Percentiles rank a stretch among this genome's conserved stretches.
These are phyloP conservation scores for Holcopasites calliopsidis DNA, from an alignment of 1,140 invertebrate genomes.

Conservation along the genomic window DNA sequence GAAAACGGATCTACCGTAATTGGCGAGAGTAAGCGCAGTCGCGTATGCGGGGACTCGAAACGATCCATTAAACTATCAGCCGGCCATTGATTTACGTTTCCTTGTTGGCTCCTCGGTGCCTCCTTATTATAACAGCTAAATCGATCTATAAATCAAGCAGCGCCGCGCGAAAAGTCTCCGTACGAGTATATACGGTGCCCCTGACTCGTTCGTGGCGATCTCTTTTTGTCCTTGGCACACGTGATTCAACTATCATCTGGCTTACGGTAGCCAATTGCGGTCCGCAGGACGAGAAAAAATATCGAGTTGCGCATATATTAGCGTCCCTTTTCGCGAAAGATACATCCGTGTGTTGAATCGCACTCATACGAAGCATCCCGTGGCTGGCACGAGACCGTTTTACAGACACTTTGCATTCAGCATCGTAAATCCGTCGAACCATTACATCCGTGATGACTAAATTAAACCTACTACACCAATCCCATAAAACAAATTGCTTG, in stretches of 20 bases:
- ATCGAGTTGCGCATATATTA: too few species aligned
- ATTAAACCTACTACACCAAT: background rate
- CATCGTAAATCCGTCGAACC: background rate
- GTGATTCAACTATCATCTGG: background rate
- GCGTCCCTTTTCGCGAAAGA: too few species aligned
- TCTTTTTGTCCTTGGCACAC: background rate
- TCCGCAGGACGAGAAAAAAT: background rate
- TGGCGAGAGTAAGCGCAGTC: conserved; percentile 26
- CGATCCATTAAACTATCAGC: conserved; percentile 58
- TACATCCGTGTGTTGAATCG: too few species aligned
- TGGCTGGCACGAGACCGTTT: background rate
- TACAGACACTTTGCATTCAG: background rate
- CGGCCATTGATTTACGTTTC: conserved; percentile 57
- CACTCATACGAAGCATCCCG: background rate
- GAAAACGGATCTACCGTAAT: conserved; percentile 46
- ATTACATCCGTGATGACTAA: background rate
- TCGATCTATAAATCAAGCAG: conserved; percentile 48
- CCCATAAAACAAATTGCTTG: background rate
- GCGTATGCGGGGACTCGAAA: conserved; percentile 19
- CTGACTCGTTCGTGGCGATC: background rate
- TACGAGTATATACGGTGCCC: conserved; percentile 22
- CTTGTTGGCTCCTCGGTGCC: conserved; percentile 25
- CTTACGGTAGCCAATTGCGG: background rate
- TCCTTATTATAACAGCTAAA: conserved; percentile 52
- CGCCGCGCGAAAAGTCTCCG: conserved; percentile 29